Evolutionary conservation across 2,888 invertebrate species (phyloP), one percentile per base, ranked within the genome.

Genomic region (Heteropelma amictum): DNA sequence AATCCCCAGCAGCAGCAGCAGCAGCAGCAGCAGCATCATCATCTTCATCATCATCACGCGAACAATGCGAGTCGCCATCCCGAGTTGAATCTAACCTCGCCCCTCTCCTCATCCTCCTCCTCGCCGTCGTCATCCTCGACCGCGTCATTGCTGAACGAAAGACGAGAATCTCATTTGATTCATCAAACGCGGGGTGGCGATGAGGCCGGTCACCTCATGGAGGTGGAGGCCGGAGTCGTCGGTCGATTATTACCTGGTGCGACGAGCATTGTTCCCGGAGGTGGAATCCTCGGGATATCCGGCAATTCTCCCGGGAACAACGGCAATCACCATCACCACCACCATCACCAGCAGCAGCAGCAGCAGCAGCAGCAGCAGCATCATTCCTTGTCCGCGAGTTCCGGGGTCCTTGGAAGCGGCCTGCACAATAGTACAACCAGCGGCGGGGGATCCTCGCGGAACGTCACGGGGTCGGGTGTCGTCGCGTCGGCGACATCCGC

Each of bases 311-410:
- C 61, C 40, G 40, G 12, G 10, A 51, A 38, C 12, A 77, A 78
- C 74, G 88, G 89, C 88, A 86, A 40, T 26, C 45, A 42, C 17
- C 71, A 51, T 38, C 67, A 68, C 12, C 68, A 74, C 17, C 54
- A 61, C 12, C 53, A 58, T 7, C 84, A 88, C 79, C 89, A 84
- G 6, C 61, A 71, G 23, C 42, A 56, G 26, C 61, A 63, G 10
- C 26, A 63, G 83, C 68, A 93, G 93, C 90, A 93, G 93, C 86
- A 93, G 94, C 23, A 28, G 12, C 54, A 49, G 17, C 68, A 67
- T 26, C 68, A 68, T 30, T 26, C 14, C 8, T 2, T 35, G 26
- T 35, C 56, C 26, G 10, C 45, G 8, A 60, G n/a, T 38, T 28
- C 38, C 54, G 49, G 26, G 12, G 0, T 33, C 10, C 33, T 10